Base-by-base conservation (phyloP, 2,113 vertebrate genomes). In the Melanocharis versteri region DNA sequence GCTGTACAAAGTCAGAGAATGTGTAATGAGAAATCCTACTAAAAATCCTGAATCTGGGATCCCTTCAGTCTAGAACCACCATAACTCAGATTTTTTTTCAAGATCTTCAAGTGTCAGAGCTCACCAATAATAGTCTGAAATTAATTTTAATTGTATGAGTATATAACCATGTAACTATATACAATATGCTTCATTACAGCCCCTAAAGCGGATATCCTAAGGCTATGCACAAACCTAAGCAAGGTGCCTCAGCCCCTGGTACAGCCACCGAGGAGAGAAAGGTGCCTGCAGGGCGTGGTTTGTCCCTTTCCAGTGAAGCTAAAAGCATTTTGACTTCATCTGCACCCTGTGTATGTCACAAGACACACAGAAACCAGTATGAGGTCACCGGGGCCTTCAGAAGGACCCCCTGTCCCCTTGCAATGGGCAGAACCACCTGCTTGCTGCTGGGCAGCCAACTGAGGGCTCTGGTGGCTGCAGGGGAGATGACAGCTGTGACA, bases 341-440 rank as follows among this genome's bases (percentile, higher is more conserved):
- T 80, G 54, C 73, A 62, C 51, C 31, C 54, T 18, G 0, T 7
- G 28, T 33, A 11, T 22, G n/a, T 17, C 42, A 73, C 48, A 82
- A n/a, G 61, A 10, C 19, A 10, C 39, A 37, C 21, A 47, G 30
- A 81, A 77, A 54, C 4, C 23, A 23, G 37, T 6, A 5, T 12
- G 50, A 73, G 61, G 62, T 56, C 4, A 0, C 17, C 50, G 51
- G 35, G n/a, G 30, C 73, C 44, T 60, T 30, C 17, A 12, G 45
- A 31, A 51, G 24, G 62, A 76, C 3, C 7, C 15, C 33, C 5
- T 42, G 22, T 7, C 10, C 51, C 50, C 22, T 54, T 54, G 50
- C 39, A 62, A 26, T 6, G 54, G 45, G 8, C 4, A 13, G 1
- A 11, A 27, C 31, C 12, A 5, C 24, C 35, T 1, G 0, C 73